Evolutionary conservation across 2,797 vertebrate species (phyloP).

Genomic region (Acestrorhynchus altus): DNA sequence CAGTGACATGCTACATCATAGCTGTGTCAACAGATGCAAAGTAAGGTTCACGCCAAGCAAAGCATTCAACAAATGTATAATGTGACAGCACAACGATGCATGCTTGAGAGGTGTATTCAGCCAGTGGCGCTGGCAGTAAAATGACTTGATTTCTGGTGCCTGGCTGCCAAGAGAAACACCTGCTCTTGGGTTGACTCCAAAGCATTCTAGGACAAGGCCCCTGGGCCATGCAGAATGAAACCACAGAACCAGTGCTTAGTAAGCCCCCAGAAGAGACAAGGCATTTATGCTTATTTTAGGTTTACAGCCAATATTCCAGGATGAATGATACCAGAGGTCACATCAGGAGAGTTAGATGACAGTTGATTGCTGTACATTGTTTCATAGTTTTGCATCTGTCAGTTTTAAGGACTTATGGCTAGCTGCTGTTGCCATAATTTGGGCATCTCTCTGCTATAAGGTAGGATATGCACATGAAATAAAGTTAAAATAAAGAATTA

Average conservation of each 20-base stretch:
- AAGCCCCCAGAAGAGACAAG: slow-evolving; percentile 7
- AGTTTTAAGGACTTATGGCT: background rate
- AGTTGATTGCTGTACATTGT: background rate
- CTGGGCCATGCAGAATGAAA: slow-evolving; percentile 44
- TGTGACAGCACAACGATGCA: slow-evolving; percentile 40
- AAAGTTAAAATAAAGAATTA: background rate
- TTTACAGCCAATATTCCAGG: slow-evolving; percentile 6
- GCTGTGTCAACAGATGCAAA: slow-evolving; percentile 65
- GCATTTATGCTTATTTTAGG: background rate
- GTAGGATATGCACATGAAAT: background rate
- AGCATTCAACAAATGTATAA: slow-evolving; percentile 42
- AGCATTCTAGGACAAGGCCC: slow-evolving; percentile 61
- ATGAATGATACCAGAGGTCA: background rate
- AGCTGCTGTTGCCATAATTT: background rate
- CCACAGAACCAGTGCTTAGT: slow-evolving; percentile 11
- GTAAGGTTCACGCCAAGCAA: slow-evolving; percentile 55
- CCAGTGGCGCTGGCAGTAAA: slow-evolving; percentile 45
- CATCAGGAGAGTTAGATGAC: background rate
- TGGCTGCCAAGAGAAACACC: slow-evolving; percentile 60
- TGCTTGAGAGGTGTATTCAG: slow-evolving; percentile 50
- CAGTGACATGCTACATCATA: slow-evolving; percentile 62
- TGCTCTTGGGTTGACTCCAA: slow-evolving; percentile 59
- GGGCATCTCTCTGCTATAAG: background rate
- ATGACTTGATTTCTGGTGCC: slow-evolving; percentile 45
- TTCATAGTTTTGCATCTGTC: background rate